These are phyloP conservation scores for Collichthys lucidus DNA, from an alignment of 2,113 vertebrate species.

Conservation along the genomic window DNA sequence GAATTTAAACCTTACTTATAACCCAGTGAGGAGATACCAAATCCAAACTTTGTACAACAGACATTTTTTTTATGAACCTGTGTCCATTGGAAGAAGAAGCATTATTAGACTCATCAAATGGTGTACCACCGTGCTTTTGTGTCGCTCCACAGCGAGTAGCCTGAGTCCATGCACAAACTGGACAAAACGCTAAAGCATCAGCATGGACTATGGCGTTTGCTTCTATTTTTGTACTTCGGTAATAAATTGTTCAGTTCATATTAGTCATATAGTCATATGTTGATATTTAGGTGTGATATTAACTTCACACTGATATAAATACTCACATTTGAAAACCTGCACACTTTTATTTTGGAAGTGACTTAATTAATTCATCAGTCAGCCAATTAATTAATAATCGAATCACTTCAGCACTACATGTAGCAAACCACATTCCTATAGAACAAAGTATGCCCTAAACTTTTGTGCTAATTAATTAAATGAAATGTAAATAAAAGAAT, in stretches of 20 bases:
- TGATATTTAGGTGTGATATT: background rate
- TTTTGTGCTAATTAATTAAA: background rate
- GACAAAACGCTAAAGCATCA: background rate
- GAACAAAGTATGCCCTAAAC: background rate
- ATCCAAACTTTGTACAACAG: background rate
- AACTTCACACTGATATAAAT: background rate
- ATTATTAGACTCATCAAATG: background rate
- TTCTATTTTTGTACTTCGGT: background rate
- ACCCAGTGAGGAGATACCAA: background rate
- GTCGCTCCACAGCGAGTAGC: background rate
- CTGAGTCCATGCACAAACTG: background rate
- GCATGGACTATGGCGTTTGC: background rate
- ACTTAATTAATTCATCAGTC: background rate
- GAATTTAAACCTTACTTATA: constrained; percentile 4
- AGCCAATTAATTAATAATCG: background rate
- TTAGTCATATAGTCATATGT: background rate
- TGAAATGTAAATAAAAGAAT: constrained; percentile 22
- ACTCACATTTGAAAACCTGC: background rate
- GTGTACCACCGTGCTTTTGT: background rate
- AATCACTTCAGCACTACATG: background rate
- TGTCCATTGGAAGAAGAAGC: background rate
- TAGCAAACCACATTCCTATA: background rate
- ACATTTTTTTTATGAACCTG: background rate
- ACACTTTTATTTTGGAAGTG: background rate
- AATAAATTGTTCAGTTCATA: background rate